These are phyloP conservation scores for Alloplasta piceator DNA, from an alignment of 2,888 invertebrate species.

Conservation along the genomic window DNA sequence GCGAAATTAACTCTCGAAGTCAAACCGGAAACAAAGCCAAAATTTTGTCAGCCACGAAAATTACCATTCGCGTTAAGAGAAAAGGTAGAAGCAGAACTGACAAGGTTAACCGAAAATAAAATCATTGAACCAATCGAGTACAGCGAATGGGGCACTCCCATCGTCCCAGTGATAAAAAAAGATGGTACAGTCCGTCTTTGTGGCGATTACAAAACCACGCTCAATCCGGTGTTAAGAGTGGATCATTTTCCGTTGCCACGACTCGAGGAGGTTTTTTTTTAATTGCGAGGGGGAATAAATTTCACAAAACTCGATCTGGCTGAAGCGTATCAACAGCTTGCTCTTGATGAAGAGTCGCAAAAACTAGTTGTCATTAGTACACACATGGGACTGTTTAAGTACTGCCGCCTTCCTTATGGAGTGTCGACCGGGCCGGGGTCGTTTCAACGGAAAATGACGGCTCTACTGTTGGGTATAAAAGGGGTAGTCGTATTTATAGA, in stretches of 20 bases:
- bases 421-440: slow-evolving; percentile 26
- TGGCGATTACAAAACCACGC: slow-evolving; percentile 68
- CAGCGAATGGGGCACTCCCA: slow-evolving; percentile 53
- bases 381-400: slow-evolving; percentile 73
- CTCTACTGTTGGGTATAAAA: slow-evolving; percentile 11
- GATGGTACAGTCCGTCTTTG: slow-evolving; percentile 71
- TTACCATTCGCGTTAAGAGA: slow-evolving; percentile 59
- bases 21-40: slow-evolving; percentile 53
- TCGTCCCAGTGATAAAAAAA: slow-evolving; percentile 49
- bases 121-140: slow-evolving; percentile 62
- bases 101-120: slow-evolving; percentile 58
- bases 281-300: slow-evolving; percentile 68
- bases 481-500: slow-evolving; percentile 39
- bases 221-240: slow-evolving; percentile 61
- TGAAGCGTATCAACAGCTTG: slow-evolving; percentile 78
- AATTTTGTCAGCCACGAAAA: slow-evolving; percentile 60
- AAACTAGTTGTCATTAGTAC: slow-evolving; percentile 74
- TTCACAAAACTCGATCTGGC: slow-evolving; percentile 79
- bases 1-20: slow-evolving; percentile 18
- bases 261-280: slow-evolving; percentile 20
- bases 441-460: slow-evolving; percentile 29
- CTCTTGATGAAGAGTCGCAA: slow-evolving; percentile 69
- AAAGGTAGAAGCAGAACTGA: slow-evolving; percentile 62
- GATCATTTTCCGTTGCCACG: slow-evolving; percentile 51
- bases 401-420: slow-evolving; percentile 26